Conservation (phyloP, 2,888 invertebrate species). For the Ceramica pisi region DNA sequence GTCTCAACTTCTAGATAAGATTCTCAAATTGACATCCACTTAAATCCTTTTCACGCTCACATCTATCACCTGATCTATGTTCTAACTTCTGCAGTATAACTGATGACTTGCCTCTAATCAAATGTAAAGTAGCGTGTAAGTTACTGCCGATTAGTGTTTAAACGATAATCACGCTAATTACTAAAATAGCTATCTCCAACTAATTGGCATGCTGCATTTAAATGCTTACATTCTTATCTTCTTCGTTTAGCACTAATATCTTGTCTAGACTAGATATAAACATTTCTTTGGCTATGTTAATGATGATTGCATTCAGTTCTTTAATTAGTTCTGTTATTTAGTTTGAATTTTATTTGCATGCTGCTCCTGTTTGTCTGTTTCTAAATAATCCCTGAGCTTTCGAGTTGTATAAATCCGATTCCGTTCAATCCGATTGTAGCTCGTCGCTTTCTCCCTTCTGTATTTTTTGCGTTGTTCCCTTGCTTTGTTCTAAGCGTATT, state of each 20-base stretch:
- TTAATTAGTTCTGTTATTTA: slow-evolving; percentile 16
- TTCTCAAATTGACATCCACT: slow-evolving; percentile 4
- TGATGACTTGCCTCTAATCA: slow-evolving; percentile 18
- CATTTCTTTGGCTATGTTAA: slow-evolving; percentile 33
- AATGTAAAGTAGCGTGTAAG: slow-evolving; percentile 36
- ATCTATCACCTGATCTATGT: slow-evolving; percentile 8
- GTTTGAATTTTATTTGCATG: slow-evolving; percentile 2
- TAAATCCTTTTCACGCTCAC: not conserved
- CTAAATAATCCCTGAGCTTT: slow-evolving; percentile 20
- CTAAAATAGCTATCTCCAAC: slow-evolving; percentile 26
- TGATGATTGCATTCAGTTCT: slow-evolving; percentile 20
- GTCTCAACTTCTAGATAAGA: not conserved
- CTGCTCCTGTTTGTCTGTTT: not conserved
- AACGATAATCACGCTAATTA: slow-evolving; percentile 41
- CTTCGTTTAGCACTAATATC: slow-evolving; percentile 14
- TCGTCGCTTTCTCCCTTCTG: slow-evolving; percentile 14
- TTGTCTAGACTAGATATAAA: slow-evolving; percentile 21
- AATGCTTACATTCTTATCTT: slow-evolving; percentile 28
- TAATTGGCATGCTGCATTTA: slow-evolving; percentile 48
- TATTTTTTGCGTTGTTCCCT: not conserved
- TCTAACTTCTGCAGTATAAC: slow-evolving; percentile 11
- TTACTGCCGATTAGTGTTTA: slow-evolving; percentile 37
- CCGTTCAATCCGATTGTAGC: slow-evolving; percentile 40
- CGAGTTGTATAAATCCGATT: slow-evolving; percentile 36
- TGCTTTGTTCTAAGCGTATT: slow-evolving; percentile 1